These are phyloP conservation scores for Dicyrtoma fusca DNA, from an alignment of 2,888 invertebrate species.

Conservation along the genomic window DNA sequence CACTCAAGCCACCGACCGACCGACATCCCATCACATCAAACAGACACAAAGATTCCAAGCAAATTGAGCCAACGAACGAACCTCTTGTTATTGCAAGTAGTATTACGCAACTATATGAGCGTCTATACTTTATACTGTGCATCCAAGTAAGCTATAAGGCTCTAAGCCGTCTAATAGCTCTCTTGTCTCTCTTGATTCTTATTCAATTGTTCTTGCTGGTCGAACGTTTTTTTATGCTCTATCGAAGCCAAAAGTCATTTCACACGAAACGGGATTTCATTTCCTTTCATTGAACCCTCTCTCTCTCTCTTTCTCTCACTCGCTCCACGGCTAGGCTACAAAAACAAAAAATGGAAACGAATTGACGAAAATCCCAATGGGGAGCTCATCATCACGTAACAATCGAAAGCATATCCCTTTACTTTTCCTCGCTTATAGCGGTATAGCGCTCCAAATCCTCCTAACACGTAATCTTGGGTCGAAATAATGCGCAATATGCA, in stretches of 20 bases:
- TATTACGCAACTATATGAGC: no score
- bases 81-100: no score
- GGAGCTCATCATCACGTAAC: background rate
- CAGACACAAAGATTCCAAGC: no score
- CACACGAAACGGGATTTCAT: constrained; percentile 53
- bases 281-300: constrained; percentile 47
- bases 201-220: constrained; percentile 5
- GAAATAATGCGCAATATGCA: background rate
- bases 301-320: constrained; percentile 12
- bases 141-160: no score
- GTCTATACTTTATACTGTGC: no score
- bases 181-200: constrained; percentile 4
- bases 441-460: background rate
- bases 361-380: background rate
- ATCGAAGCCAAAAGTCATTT: constrained; percentile 44
- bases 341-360: constrained; percentile 32
- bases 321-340: constrained; percentile 22
- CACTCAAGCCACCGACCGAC: no score
- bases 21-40: no score
- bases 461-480: background rate
- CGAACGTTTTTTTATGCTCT: constrained; percentile 24
- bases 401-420: constrained; percentile 12
- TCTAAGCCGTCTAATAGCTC: no score
- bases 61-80: no score
- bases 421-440: background rate